Percentiles rank a stretch among this genome's conserved stretches.
phyloP scores from a whole-genome alignment of 1,140 invertebrate species.

The Teleogryllus occipitalis region DNA sequence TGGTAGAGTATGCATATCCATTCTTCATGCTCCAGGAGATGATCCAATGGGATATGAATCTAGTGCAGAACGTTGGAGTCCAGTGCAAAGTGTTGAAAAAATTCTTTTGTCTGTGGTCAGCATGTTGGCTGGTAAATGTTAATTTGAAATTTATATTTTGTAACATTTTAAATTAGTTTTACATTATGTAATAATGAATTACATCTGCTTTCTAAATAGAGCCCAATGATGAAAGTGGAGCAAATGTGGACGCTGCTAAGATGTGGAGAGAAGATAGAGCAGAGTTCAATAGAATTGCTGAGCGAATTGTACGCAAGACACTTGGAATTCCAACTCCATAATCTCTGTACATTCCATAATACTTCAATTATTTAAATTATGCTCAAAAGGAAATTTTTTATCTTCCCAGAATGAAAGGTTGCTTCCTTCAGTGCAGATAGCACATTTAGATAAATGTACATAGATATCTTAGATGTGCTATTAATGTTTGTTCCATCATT shows the following conservation, averaged over 20 bases:
- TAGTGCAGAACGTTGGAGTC: constrained; percentile 95
- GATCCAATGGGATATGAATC: constrained; percentile 99
- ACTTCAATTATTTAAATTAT: background rate
- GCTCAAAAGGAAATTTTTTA: background rate
- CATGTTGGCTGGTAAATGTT: constrained; percentile 77
- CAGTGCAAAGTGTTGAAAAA: constrained; percentile 98
- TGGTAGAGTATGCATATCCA: constrained; percentile 97
- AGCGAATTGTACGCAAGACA: constrained; percentile 85
- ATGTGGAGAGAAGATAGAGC: constrained; percentile 96
- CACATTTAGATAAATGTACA: background rate
- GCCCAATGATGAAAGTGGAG: constrained; percentile 98
- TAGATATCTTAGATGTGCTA: background rate
- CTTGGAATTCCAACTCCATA: constrained; percentile 53
- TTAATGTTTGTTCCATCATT: background rate
- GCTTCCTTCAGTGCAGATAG: background rate
- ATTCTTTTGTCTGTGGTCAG: constrained; percentile 96
- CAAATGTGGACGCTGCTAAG: constrained; percentile 99
- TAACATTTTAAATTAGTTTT: background rate
- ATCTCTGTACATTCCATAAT: constrained; percentile 7
- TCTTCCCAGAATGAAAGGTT: background rate
- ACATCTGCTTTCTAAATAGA: constrained; percentile 49
- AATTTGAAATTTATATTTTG: constrained; percentile 2
- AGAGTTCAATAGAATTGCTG: constrained; percentile 90
- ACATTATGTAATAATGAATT: background rate
- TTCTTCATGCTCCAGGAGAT: constrained; percentile 98